These are phyloP conservation scores for Podarcis siculus DNA, from an alignment of 2,797 vertebrate species.

Conservation along the genomic window DNA sequence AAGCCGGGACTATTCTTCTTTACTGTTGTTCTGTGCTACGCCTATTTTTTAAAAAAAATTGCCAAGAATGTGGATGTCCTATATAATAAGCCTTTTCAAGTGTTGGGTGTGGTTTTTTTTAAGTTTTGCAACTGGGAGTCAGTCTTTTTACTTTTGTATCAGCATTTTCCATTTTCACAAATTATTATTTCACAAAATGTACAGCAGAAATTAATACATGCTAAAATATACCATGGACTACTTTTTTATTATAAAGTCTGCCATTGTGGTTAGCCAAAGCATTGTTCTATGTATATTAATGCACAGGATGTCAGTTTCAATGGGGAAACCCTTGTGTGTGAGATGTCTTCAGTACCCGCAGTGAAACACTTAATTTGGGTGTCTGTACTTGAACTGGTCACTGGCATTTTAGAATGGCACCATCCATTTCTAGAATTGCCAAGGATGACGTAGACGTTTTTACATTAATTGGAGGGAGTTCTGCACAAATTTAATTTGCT, in stretches of 20 bases:
- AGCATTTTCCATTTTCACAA: constrained; percentile 46
- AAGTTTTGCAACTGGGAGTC: constrained; percentile 21
- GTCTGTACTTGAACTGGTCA: not conserved
- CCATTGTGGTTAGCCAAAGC: not conserved
- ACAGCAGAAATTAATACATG: not conserved
- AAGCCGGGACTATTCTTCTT: constrained; percentile 66
- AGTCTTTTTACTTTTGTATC: constrained; percentile 34
- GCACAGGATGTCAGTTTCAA: not conserved
- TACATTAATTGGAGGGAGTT: not conserved
- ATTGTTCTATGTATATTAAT: not conserved
- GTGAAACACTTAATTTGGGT: not conserved
- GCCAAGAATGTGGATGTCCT: constrained; percentile 36
- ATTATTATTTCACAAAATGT: constrained; percentile 13
- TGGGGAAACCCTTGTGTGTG: not conserved
- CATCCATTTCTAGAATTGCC: not conserved
- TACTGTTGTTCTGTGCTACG: constrained; percentile 47
- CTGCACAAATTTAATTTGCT: not conserved
- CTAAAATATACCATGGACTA: not conserved
- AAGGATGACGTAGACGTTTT: not conserved
- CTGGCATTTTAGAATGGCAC: not conserved
- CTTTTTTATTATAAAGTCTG: not conserved
- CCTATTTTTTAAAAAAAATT: constrained; percentile 47
- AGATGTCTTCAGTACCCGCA: not conserved
- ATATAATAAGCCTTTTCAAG: constrained; percentile 36
- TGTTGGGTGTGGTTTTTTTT: constrained; percentile 35